Evolutionary conservation across 2,113 vertebrate species (phyloP).

Genomic region (Psammodynastes pulverulentus): DNA sequence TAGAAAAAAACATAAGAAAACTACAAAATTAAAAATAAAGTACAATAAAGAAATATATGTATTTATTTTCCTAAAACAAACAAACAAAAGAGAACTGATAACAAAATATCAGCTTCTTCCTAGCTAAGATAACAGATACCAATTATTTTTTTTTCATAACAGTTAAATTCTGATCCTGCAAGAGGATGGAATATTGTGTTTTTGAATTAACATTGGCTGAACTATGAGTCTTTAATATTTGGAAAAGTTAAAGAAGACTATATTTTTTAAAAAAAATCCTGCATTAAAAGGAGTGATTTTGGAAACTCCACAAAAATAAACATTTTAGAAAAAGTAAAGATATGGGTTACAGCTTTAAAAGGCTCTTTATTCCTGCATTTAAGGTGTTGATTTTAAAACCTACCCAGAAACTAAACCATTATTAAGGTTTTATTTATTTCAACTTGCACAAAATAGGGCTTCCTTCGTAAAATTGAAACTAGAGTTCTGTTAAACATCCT

Average conservation of each 20-base stretch:
- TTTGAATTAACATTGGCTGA: neutral
- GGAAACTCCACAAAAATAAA: neutral
- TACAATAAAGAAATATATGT: neutral
- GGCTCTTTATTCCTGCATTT: neutral
- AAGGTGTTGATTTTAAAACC: neutral
- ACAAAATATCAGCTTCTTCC: neutral
- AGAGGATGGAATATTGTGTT: neutral
- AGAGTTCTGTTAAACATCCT: neutral
- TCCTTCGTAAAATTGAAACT: neutral
- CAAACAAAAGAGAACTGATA: neutral
- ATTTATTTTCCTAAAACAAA: neutral
- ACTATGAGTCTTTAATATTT: neutral
- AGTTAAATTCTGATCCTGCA: neutral
- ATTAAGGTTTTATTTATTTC: neutral
- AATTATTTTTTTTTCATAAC: neutral
- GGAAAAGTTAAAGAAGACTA: neutral
- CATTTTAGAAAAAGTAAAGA: neutral
- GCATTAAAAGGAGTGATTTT: neutral
- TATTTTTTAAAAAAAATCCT: too few relatives aligned
- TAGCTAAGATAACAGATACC: neutral
- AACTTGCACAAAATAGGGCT: neutral
- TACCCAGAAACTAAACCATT: neutral
- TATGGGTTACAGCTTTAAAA: neutral
- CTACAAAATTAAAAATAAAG: neutral
- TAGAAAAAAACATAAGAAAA: neutral